Conservation (phyloP, 53 echinoderm and acorn worm genomes). For the Echinometra lucunter region DNA sequence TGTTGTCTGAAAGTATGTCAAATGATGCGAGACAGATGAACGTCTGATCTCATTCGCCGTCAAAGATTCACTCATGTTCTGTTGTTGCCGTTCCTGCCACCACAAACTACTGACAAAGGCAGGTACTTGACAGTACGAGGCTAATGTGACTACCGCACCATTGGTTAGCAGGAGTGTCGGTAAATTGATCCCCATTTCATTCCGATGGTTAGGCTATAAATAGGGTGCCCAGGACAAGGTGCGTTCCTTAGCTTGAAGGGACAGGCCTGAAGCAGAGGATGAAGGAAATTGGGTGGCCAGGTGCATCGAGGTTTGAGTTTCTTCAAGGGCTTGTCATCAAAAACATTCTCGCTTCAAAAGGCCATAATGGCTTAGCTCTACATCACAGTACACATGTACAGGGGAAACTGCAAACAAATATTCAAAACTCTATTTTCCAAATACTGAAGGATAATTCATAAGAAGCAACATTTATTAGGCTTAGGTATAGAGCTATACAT, state of each 20-base stretch:
- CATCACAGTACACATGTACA: neutral
- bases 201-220: slow-evolving; percentile 42
- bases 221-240: slow-evolving; percentile 44
- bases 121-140: slow-evolving; percentile 59
- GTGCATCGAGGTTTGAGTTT: neutral
- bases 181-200: slow-evolving; percentile 55
- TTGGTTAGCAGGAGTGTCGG: slow-evolving; percentile 48
- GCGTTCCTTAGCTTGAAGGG: slow-evolving; percentile 31
- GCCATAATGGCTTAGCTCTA: neutral
- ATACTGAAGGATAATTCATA: neutral
- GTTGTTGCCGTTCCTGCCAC: neutral
- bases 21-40: slow-evolving; percentile 48
- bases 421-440: neutral
- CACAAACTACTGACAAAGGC: neutral
- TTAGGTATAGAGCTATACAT: neutral
- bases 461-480: neutral
- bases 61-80: slow-evolving; percentile 52
- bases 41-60: slow-evolving; percentile 58
- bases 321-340: neutral
- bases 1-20: slow-evolving; percentile 52
- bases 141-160: slow-evolving; percentile 30
- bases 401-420: neutral
- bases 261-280: slow-evolving; percentile 27
- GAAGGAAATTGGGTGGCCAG: slow-evolving; percentile 46
- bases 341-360: neutral